A percentile compares a stretch with the other conserved stretches of the same genome.
These are phyloP conservation scores for Sternarchorhynchus goeldii DNA, from an alignment of 2,797 vertebrate species.

Conservation along the genomic window DNA sequence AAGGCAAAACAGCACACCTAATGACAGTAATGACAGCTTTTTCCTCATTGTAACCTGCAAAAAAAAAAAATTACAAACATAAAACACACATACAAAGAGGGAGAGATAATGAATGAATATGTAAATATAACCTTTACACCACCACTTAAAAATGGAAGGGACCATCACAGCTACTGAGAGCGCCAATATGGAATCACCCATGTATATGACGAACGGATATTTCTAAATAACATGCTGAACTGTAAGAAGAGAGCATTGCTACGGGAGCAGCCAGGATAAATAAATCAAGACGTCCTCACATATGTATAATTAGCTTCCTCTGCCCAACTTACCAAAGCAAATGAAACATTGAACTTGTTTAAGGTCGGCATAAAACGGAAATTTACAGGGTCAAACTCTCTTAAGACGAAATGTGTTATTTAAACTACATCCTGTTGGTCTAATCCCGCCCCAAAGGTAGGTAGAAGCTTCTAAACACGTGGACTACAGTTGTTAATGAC, in stretches of 20 bases:
- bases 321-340: too few species aligned
- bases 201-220: too few species aligned
- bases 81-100: background rate
- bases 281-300: background rate
- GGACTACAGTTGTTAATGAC: constrained; percentile 46
- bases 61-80: too few species aligned
- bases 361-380: background rate
- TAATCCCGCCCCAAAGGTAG: constrained; percentile 45
- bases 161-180: background rate
- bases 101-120: background rate
- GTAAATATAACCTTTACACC: too few species aligned
- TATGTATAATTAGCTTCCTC: background rate
- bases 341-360: background rate
- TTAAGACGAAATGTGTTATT: constrained; percentile 22
- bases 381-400: background rate
- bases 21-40: constrained; percentile 56
- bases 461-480: constrained; percentile 61
- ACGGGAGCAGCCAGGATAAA: background rate
- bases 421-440: constrained; percentile 44
- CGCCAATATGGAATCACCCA: background rate
- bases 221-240: background rate
- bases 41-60: constrained; percentile 72
- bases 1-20: constrained; percentile 65
- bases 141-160: background rate
- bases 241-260: background rate